Conservation (phyloP, 2,113 vertebrate species). For the Heloderma charlesbogerti region DNA sequence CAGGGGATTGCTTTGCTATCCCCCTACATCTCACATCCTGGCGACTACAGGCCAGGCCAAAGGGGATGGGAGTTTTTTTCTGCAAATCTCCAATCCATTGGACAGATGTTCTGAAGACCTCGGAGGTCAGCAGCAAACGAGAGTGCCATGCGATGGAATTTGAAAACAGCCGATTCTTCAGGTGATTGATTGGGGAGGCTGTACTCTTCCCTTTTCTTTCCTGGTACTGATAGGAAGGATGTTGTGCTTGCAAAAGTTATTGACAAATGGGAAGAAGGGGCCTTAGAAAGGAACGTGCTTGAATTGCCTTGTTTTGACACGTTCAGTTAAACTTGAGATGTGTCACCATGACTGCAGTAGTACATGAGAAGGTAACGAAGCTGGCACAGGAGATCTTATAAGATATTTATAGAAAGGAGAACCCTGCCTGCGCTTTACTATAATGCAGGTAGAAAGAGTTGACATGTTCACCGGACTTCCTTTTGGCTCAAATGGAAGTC, state of each 20-base stretch:
- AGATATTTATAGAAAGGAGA: neutral
- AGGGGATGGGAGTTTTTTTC: conserved; percentile 93
- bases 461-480: too few species aligned
- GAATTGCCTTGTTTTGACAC: neutral
- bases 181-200: conserved; percentile 72
- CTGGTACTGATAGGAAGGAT: neutral
- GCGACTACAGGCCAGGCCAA: conserved; percentile 94
- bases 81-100: conserved; percentile 96
- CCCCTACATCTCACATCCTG: conserved; percentile 96
- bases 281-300: neutral
- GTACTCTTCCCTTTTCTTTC: neutral
- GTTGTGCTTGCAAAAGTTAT: neutral
- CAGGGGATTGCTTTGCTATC: conserved; percentile 89
- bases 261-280: neutral
- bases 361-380: neutral
- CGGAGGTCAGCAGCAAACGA: conserved; percentile 92
- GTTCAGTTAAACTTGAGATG: neutral
- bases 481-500: too few species aligned
- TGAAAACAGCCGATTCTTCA: conserved; percentile 91
- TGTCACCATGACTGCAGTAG: neutral
- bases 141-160: conserved; percentile 94
- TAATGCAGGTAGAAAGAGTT: too few species aligned
- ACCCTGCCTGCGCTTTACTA: too few species aligned
- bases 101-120: conserved; percentile 90
- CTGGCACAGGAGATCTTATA: neutral